Evolutionary conservation across 1,140 invertebrate genomes (phyloP), one percentile per base, ranked within the genome.

Genomic region (Stegodyphus mimosarum): DNA sequence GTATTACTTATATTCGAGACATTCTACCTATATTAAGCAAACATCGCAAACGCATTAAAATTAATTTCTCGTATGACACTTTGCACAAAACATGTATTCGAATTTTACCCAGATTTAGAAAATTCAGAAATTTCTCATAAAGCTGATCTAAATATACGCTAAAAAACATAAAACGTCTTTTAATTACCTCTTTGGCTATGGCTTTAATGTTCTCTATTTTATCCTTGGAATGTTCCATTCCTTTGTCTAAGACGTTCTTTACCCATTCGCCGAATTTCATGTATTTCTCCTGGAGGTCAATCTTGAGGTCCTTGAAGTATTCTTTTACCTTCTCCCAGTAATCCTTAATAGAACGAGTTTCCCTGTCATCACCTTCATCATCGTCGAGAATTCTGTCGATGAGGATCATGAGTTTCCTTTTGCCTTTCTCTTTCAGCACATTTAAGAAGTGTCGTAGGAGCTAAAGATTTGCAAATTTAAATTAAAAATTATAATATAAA

Each of bases 241-340:
- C 84, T 17, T 81, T 81, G n/a, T 66, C 69, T 5, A 71, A 17
- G 33, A 10, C 6, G 6, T 81, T 51, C 70, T 87, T 87, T 9
- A 87, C 79, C 86, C 78, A 83, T 17, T 87, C 78, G n/a, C 72
- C 86, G 55, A 87, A 87, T 17, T 87, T 83, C 33, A 67, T 17
- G 79, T 76, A 83, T 17, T 87, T 87, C 67, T 87, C 72, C n/a
- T 83, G 53, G 4, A 87, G 67, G 71, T 87, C 69, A 4, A 87
- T 77, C n/a, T 83, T 52, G 7, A 83, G 64, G 50, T 87, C 66
- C 67, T 83, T 87, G 53, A 87, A 87, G 79, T 76, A 87, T 18
- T 87, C 53, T 70, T 83, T 76, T 7, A 87, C 50, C 15, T 87
- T 87, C 51, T 87, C 66, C 78, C 79, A 87, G 48, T 79, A 66